Conservation (phyloP, 2,888 invertebrate genomes). For the Athetis lepigone region DNA sequence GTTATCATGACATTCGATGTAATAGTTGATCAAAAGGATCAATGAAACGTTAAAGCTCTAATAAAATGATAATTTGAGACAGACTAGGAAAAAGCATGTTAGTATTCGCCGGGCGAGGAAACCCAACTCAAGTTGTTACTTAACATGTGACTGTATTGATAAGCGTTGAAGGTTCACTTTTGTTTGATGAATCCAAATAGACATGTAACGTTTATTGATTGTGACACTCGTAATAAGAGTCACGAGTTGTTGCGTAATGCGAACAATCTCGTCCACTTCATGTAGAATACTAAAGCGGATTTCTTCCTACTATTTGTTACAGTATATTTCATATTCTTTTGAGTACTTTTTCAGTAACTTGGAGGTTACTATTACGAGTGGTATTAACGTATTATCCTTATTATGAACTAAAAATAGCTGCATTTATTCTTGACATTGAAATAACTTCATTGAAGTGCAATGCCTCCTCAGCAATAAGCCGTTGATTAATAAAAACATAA, state of each 20-base stretch:
- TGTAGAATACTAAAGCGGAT: constrained; percentile 74
- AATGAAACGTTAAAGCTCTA: constrained; percentile 64
- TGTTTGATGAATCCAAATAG: constrained; percentile 62
- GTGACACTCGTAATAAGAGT: constrained; percentile 82
- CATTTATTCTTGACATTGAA: constrained; percentile 40
- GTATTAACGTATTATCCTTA: constrained; percentile 20
- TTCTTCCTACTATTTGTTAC: constrained; percentile 59
- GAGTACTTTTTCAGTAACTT: constrained; percentile 6
- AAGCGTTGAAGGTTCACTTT: constrained; percentile 69
- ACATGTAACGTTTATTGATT: constrained; percentile 79
- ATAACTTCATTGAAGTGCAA: constrained; percentile 30
- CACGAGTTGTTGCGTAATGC: constrained; percentile 89
- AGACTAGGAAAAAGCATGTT: constrained; percentile 80
- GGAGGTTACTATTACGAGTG: constrained; percentile 25
- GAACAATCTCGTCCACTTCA: constrained; percentile 80
- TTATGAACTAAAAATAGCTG: constrained; percentile 3
- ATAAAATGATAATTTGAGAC: constrained; percentile 74
- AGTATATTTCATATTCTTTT: constrained; percentile 10
- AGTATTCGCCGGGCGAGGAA: constrained; percentile 76
- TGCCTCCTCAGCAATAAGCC: constrained; percentile 23
- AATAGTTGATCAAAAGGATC: constrained; percentile 62
- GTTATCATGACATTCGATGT: constrained; percentile 35
- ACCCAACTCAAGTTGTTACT: constrained; percentile 49
- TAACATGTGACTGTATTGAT: constrained; percentile 68
- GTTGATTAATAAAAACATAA: constrained; percentile 9